phyloP scores from a whole-genome alignment of 2,888 invertebrate species.

The Apomyelois bistriatella region DNA sequence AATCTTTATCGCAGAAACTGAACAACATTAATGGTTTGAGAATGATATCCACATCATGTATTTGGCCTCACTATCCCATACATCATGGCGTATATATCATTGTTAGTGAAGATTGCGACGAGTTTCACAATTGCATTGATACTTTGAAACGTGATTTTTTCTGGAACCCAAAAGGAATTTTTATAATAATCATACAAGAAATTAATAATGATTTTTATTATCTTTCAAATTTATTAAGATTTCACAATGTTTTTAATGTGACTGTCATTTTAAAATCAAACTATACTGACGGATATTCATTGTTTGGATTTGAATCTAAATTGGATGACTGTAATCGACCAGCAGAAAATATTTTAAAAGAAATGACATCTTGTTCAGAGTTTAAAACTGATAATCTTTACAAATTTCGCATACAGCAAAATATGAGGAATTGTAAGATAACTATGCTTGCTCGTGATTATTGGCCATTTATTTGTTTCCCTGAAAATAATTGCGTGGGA shows the following conservation, averaged over 20 bases:
- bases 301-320: background rate
- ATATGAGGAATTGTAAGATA: constrained; percentile 2
- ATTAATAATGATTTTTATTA: background rate
- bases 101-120: background rate
- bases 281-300: background rate
- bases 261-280: constrained; percentile 1
- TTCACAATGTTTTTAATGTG: constrained; percentile 9
- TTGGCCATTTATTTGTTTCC: constrained; percentile 7
- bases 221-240: background rate
- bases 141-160: background rate
- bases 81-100: constrained; percentile 2
- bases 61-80: background rate
- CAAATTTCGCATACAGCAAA: background rate
- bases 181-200: background rate
- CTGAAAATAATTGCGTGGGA: background rate
- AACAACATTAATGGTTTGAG: background rate
- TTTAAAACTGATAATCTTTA: background rate
- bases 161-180: constrained; percentile 8
- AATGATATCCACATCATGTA: background rate
- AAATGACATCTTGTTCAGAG: background rate
- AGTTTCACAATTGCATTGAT: background rate
- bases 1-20: background rate
- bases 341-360: background rate
- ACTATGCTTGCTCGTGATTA: background rate
- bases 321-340: constrained; percentile 7